Base-by-base conservation (phyloP, 2,888 invertebrate genomes). In the Agrochola macilenta region DNA sequence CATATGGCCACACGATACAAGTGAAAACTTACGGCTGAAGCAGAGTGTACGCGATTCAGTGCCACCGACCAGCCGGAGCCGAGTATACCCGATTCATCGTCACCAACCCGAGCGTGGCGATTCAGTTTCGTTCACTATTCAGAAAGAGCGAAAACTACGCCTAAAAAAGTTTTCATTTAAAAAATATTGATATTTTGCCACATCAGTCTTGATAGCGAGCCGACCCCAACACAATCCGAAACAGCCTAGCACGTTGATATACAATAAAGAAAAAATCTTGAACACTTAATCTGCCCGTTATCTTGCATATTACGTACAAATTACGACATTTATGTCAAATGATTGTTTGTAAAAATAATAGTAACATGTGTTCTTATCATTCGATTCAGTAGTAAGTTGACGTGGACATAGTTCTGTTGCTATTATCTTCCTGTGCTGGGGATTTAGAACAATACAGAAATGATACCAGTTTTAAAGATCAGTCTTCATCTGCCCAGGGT, bases 311-410 rank as follows among this genome's bases (percentile, higher is more conserved):
- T 83, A 79, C 79, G 83, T 79, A 61, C 17, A 35, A 63, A 83
- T 83, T 83, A 79, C 79, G 69, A 78, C 49, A 79, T 63, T 58
- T 68, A n/a, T 79, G 30, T 78, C 83, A 79, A 79, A 71, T 20
- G 52, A 74, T 63, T 64, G 76, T 58, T 65, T 76, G 23, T 83
- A 60, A 76, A 58, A 76, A 83, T 58, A 58, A 83, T 83, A 65
- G 78, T 77, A 60, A 30, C 39, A 46, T 39, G 52, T 58, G 83
- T 54, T 66, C 43, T 78, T 78, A 78, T 77, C 78, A 26, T 23
- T 20, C 1, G 14, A 52, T 14, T 43, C 7, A 0, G 52, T 78
- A 46, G 78, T 83, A 60, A 46, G 35, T 57, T 54, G n/a, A 11
- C 30, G 75, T 43, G 58, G n/a, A 68, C 54, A 64, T 64, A 5